Percentiles rank a stretch among this genome's conserved stretches.
Evolutionary conservation across 2,113 vertebrate genomes (phyloP).

Genomic region (Oreocharis arfaki): DNA sequence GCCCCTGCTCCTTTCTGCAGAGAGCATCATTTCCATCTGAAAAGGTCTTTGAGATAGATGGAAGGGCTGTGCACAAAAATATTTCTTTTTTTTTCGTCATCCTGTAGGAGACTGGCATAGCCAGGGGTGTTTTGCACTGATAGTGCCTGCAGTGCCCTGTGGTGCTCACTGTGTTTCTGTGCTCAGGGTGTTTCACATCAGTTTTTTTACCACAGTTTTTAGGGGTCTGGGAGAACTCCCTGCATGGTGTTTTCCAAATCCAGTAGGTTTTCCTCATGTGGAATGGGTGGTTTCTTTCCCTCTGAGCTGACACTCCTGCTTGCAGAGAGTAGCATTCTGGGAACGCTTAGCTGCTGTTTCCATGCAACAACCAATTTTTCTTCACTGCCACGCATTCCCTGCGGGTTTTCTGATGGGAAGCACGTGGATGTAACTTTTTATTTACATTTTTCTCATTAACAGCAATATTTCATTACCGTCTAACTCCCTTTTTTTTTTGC

Average conservation of each 20-base stretch:
- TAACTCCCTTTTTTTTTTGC: background rate
- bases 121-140: fast-evolving
- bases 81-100: background rate
- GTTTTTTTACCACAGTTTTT: background rate
- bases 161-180: background rate
- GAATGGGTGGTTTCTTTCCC: background rate
- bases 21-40: background rate
- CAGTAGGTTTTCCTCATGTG: background rate
- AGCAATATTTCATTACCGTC: background rate
- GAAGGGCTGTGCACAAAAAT: background rate
- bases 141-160: background rate
- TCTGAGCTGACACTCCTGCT: background rate
- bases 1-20: background rate
- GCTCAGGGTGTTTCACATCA: background rate
- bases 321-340: background rate
- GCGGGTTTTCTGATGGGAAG: background rate
- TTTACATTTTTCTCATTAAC: background rate
- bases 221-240: background rate
- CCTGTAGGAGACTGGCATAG: background rate
- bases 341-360: conserved; percentile 11
- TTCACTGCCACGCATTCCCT: background rate
- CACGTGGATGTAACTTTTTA: background rate
- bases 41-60: background rate
- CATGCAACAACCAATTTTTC: conserved; percentile 17
- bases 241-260: background rate